Percentiles rank a stretch among this genome's conserved stretches.
Evolutionary conservation across 2,888 invertebrate genomes (phyloP).

Genomic region (Amiota minor): DNA sequence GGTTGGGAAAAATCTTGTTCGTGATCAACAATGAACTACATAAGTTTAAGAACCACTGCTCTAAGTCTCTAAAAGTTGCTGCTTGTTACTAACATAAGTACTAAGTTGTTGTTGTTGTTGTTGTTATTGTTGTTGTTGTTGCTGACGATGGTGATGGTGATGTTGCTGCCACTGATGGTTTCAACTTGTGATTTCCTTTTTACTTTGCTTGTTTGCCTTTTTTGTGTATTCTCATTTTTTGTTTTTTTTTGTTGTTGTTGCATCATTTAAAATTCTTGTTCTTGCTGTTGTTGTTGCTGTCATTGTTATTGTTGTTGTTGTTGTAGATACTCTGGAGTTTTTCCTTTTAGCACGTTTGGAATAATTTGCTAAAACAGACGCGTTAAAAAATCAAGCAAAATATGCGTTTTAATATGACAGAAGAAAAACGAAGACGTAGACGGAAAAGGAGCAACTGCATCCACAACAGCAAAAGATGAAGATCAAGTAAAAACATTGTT

Average conservation of each 20-base stretch:
- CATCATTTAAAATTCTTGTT: background rate
- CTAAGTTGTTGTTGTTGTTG: background rate
- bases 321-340: constrained; percentile 8
- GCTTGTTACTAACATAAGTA: too few species aligned
- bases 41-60: too few species aligned
- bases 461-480: background rate
- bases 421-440: background rate
- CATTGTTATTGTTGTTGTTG: background rate
- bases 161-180: background rate
- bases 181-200: background rate
- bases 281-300: background rate
- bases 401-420: background rate
- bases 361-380: constrained; percentile 20
- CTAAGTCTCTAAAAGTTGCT: too few species aligned
- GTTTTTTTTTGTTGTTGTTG: too few species aligned
- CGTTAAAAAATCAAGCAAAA: constrained; percentile 20
- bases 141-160: background rate
- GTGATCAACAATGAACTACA: too few species aligned
- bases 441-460: background rate
- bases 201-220: background rate
- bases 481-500: background rate
- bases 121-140: background rate
- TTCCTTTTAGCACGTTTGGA: constrained; percentile 21
- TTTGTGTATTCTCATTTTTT: background rate
- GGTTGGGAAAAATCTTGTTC: too few species aligned